These are phyloP conservation scores for Netelia melanura DNA, from an alignment of 2,888 invertebrate species.

Conservation along the genomic window DNA sequence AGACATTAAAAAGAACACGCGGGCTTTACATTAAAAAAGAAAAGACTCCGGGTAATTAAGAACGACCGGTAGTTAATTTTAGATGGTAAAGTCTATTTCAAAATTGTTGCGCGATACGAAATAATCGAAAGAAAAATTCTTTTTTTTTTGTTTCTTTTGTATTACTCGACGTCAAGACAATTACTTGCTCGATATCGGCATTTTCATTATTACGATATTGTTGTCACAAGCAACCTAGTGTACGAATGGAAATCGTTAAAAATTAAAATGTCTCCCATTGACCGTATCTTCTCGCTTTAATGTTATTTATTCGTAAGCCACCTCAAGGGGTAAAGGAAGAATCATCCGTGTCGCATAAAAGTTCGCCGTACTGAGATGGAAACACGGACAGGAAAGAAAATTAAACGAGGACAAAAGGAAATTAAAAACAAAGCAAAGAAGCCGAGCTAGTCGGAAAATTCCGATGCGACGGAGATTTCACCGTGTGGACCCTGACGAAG, in stretches of 20 bases:
- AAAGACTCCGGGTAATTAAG: too few species aligned
- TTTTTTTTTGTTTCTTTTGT: not conserved
- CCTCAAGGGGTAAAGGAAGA: not conserved
- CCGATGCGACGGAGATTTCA: constrained; percentile 57
- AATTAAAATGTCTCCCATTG: not conserved
- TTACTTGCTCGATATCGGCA: not conserved
- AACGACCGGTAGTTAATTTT: not conserved
- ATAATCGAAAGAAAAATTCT: too few species aligned
- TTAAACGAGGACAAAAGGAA: constrained; percentile 15
- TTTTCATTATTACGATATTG: not conserved
- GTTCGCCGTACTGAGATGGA: constrained; percentile 22
- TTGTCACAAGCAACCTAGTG: not conserved
- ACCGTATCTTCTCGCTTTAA: not conserved
- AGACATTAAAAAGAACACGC: not conserved
- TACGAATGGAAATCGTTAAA: not conserved
- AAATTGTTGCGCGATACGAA: not conserved
- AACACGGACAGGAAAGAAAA: not conserved
- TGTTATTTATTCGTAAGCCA: constrained; percentile 1
- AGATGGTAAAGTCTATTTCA: not conserved
- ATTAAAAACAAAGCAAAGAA: not conserved
- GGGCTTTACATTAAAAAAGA: not conserved
- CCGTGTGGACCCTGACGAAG: constrained; percentile 62
- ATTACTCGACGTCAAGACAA: not conserved
- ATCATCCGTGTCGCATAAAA: constrained; percentile 35
- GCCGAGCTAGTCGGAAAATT: constrained; percentile 10